Evolutionary conservation across 2,888 invertebrate genomes (phyloP).

Genomic region (Caenorhabditis wallacei): DNA sequence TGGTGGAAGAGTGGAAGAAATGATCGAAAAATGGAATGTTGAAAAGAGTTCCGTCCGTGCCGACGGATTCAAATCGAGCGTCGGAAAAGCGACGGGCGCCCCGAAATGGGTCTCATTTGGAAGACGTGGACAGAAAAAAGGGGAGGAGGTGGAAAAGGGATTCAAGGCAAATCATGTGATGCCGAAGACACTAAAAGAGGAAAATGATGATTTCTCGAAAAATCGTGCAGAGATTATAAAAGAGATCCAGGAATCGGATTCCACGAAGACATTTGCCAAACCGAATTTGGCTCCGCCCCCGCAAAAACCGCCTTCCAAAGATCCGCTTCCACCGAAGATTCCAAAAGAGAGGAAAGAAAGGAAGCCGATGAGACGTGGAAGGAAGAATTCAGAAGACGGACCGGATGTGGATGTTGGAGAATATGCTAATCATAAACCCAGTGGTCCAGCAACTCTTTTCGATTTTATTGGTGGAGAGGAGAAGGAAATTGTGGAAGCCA

Average conservation of each 20-base stretch:
- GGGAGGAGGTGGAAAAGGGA: constrained; percentile 47
- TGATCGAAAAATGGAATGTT: constrained; percentile 78
- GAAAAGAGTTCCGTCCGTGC: constrained; percentile 68
- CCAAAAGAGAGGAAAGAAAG: constrained; percentile 5
- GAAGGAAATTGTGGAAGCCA: constrained; percentile 14
- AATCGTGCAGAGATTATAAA: constrained; percentile 56
- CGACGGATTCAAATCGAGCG: constrained; percentile 41
- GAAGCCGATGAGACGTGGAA: constrained; percentile 35
- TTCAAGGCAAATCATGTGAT: constrained; percentile 70
- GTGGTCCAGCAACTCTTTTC: constrained; percentile 59
- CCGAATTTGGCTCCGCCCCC: constrained; percentile 42
- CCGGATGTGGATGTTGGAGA: constrained; percentile 48
- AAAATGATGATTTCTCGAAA: constrained; percentile 52
- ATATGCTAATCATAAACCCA: constrained; percentile 51
- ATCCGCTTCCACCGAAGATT: constrained; percentile 11
- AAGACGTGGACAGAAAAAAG: constrained; percentile 38
- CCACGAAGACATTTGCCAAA: constrained; percentile 48
- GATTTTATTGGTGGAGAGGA: constrained; percentile 58
- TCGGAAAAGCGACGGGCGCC: constrained; percentile 48
- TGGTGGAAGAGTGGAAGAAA: constrained; percentile 76
- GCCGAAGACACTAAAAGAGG: constrained; percentile 51
- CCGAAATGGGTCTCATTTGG: constrained; percentile 75
- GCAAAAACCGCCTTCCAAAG: too few species aligned
- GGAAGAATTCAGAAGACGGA: constrained; percentile 59
- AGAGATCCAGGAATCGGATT: constrained; percentile 18